These are phyloP conservation scores for Papilio glaucus DNA, from an alignment of 1,140 invertebrate genomes.

Conservation along the genomic window DNA sequence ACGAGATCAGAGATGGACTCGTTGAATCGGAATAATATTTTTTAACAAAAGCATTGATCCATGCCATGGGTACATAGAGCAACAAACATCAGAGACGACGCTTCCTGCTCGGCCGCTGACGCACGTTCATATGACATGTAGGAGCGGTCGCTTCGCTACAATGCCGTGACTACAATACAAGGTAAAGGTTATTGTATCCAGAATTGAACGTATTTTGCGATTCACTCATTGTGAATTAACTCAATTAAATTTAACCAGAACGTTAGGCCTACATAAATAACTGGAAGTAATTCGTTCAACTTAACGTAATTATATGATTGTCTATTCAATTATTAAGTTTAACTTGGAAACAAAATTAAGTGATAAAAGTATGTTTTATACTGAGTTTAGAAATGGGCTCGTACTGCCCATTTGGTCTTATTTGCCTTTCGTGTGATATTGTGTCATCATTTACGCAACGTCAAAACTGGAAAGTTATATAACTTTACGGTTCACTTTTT, in stretches of 20 bases:
- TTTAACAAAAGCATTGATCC: background rate
- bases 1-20: background rate
- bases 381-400: background rate
- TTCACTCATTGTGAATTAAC: slow-evolving; percentile 52
- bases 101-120: slow-evolving; percentile 50
- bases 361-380: background rate
- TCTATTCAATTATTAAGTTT: slow-evolving; percentile 5
- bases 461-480: background rate
- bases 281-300: slow-evolving; percentile 15
- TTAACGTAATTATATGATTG: background rate
- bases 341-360: slow-evolving; percentile 3
- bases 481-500: background rate
- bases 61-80: slow-evolving; percentile 42
- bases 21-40: slow-evolving; percentile 1
- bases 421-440: background rate
- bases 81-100: slow-evolving; percentile 46
- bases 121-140: slow-evolving; percentile 38
- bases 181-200: slow-evolving; percentile 75
- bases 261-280: slow-evolving; percentile 29
- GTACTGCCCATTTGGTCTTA: slow-evolving; percentile 5
- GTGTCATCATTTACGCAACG: background rate
- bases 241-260: slow-evolving; percentile 56
- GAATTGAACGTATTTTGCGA: slow-evolving; percentile 60
- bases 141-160: slow-evolving; percentile 38
- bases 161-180: slow-evolving; percentile 63